A percentile compares a stretch with the other conserved stretches of the same genome.
Evolutionary conservation across 2,113 vertebrate species (phyloP).

Genomic region (Uria aalge): DNA sequence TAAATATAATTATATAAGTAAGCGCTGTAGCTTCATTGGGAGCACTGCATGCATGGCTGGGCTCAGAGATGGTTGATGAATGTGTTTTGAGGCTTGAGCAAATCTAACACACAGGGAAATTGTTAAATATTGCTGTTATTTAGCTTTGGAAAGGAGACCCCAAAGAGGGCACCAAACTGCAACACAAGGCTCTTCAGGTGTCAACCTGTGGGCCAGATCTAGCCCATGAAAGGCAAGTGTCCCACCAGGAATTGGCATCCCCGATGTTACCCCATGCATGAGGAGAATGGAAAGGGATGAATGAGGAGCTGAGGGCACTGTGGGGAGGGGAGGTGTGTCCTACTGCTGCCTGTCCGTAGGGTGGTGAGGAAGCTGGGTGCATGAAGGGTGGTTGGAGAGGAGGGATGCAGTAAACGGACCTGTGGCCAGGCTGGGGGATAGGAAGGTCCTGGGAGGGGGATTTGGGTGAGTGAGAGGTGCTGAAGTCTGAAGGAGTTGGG

Average conservation of each 20-base stretch:
- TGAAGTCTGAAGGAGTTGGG: background rate
- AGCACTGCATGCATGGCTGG: background rate
- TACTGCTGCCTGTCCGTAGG: background rate
- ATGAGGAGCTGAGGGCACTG: background rate
- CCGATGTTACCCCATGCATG: background rate
- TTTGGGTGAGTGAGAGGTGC: background rate
- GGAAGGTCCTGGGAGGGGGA: background rate
- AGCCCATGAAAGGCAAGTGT: background rate
- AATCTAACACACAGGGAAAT: background rate
- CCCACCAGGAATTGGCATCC: background rate
- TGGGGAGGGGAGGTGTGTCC: fast-evolving
- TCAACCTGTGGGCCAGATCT: background rate
- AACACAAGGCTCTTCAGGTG: background rate
- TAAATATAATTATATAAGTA: conserved; percentile 28
- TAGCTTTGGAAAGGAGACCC: background rate
- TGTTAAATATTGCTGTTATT: background rate
- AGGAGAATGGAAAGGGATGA: background rate
- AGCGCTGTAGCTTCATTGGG: background rate
- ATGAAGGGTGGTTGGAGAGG: background rate
- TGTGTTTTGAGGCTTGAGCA: background rate
- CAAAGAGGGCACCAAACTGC: background rate
- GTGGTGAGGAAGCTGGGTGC: background rate
- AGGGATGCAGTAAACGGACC: background rate
- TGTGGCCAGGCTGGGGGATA: too few relatives aligned
- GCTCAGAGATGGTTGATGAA: background rate